A percentile compares a stretch with the other conserved stretches of the same genome.
Evolutionary conservation across 1,140 invertebrate species (phyloP).

Genomic region (Saccostrea cuccullata): DNA sequence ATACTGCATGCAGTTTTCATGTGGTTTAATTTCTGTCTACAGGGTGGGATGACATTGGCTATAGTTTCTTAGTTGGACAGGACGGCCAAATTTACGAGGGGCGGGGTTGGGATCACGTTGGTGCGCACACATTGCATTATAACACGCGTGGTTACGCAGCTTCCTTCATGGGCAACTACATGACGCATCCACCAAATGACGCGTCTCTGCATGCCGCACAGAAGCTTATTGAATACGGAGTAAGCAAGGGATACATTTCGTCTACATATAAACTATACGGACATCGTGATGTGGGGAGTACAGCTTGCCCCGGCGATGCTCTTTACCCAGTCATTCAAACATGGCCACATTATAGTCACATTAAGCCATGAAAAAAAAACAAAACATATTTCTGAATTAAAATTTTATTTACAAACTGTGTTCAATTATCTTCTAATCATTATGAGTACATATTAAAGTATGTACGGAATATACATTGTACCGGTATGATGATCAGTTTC

Average conservation of each 20-base stretch:
- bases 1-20: neutral
- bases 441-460: neutral
- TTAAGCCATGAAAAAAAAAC: neutral
- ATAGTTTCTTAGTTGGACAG: constrained; percentile 67
- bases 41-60: constrained; percentile 64
- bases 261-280: constrained; percentile 60
- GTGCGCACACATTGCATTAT: constrained; percentile 80
- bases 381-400: neutral
- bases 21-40: neutral
- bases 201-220: constrained; percentile 59
- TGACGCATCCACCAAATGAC: constrained; percentile 52
- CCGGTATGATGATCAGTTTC: neutral
- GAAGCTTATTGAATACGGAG: constrained; percentile 60
- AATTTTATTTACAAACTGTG: neutral
- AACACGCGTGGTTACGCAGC: constrained; percentile 77
- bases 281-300: constrained; percentile 62
- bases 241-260: constrained; percentile 54
- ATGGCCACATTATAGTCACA: constrained; percentile 77
- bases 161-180: constrained; percentile 82
- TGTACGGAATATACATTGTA: neutral
- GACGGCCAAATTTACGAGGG: constrained; percentile 69
- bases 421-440: neutral
- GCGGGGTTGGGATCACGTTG: constrained; percentile 59
- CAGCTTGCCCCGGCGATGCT: constrained; percentile 60
- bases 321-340: constrained; percentile 81